A percentile compares a stretch with the other conserved stretches of the same genome.
Evolutionary conservation across 2,888 invertebrate genomes (phyloP).

Genomic region (Poecilus cupreus): DNA sequence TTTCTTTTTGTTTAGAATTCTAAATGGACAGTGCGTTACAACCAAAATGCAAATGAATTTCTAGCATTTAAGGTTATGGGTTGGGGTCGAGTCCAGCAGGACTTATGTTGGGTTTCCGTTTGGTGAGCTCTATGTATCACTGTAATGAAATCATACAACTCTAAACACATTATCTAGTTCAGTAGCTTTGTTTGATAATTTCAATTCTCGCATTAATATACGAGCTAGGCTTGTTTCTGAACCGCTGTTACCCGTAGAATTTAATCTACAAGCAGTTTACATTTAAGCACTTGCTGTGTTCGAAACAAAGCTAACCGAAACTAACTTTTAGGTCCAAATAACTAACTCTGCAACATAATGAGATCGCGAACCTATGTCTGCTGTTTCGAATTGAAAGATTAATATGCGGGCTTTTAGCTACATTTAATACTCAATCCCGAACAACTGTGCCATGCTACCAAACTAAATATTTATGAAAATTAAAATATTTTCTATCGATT

Average conservation of each 20-base stretch:
- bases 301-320: constrained; percentile 39
- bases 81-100: no score
- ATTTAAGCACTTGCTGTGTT: constrained; percentile 14
- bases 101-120: no score
- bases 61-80: no score
- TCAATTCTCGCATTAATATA: constrained; percentile 16
- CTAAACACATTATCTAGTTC: constrained; percentile 28
- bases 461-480: no score
- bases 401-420: constrained; percentile 2
- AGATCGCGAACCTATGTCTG: not conserved
- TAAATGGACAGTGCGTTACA: no score
- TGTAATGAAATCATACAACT: not conserved
- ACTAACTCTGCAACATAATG: constrained; percentile 1
- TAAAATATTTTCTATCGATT: constrained; percentile 26
- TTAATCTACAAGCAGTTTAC: constrained; percentile 34
- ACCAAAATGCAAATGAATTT: no score
- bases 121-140: not conserved
- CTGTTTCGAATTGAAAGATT: constrained; percentile 6
- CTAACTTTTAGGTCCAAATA: constrained; percentile 43
- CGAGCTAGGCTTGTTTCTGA: not conserved
- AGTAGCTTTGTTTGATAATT: constrained; percentile 7
- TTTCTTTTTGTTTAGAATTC: no score
- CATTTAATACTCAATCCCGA: not conserved
- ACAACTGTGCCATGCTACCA: not conserved
- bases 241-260: constrained; percentile 39